Evolutionary conservation across 2,113 vertebrate genomes (phyloP), one percentile per base, ranked within the genome.

Genomic region (Colistium nudipinnis): DNA sequence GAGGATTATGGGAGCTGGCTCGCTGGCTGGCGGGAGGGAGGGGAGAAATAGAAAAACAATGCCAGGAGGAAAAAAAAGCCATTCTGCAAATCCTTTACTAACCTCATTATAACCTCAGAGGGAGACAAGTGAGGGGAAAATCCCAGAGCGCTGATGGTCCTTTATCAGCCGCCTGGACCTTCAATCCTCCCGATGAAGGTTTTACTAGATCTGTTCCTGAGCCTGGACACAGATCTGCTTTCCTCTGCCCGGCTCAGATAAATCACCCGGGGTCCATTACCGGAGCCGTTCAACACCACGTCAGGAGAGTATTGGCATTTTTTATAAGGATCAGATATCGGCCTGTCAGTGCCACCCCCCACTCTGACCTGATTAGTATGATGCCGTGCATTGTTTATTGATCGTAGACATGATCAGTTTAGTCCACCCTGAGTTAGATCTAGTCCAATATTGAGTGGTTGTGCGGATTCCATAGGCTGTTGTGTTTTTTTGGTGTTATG

Each of bases 81-180:
- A 64, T 61, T 68, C 60, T 25, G 48, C 53, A 80, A 84, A 86
- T 84, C 78, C 80, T 80, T 13, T 12, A 19, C 69, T 78, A 81
- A 83, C 74, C 83, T 85, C 71, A 84, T 84, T 82, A 82, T 71
- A 76, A 82, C 79, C 87, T 83, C 76, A 79, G 63, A 81, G 60
- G 52, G 28, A 69, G 67, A 85, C 61, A 76, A 74, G 24, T 39
- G 49, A 78, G 48, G 22, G 45, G 28, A 39, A 72, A 78, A 76
- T 73, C 74, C 60, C 73, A 75, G 62, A 80, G 73, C 38, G 30
- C 53, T 48, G 60, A 70, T 73, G 51, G 1, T 38, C 59, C 16
- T 44, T 72, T 76, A 83, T 84, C 74, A 45, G 47, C 60, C 48
- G 24, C 57, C 35, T 0, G 27, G 43, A 66, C 66, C 54, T 80